Conservation (phyloP, 2,113 vertebrate genomes). For the Syrmaticus mikado region DNA sequence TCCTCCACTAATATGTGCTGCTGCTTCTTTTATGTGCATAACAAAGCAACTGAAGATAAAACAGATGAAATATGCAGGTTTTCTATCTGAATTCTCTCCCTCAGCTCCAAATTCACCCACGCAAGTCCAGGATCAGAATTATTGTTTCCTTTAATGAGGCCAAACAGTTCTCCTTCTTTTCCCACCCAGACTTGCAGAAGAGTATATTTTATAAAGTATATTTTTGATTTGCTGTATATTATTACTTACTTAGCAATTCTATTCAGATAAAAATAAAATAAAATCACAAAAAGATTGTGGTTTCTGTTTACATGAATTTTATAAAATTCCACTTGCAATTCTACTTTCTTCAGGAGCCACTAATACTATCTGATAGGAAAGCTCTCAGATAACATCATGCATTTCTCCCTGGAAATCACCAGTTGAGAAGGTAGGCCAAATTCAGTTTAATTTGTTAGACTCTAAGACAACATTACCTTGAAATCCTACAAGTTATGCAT, state of each 20-base stretch:
- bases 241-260: background rate
- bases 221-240: background rate
- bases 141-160: background rate
- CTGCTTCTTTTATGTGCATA: background rate
- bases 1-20: background rate
- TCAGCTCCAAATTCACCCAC: background rate
- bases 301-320: background rate
- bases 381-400: background rate
- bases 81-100: background rate
- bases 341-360: background rate
- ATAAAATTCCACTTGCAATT: background rate
- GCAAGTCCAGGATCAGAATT: background rate
- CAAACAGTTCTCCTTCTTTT: background rate
- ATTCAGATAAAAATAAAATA: background rate
- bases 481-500: background rate
- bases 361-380: background rate
- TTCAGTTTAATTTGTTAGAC: background rate
- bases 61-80: slow-evolving; percentile 10
- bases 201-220: too few relatives aligned
- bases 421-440: background rate
- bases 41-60: slow-evolving; percentile 29
- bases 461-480: background rate
- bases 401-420: background rate
- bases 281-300: background rate
- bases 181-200: background rate